phyloP scores from a whole-genome alignment of 2,797 vertebrate species.

The Microtus agrestis region DNA sequence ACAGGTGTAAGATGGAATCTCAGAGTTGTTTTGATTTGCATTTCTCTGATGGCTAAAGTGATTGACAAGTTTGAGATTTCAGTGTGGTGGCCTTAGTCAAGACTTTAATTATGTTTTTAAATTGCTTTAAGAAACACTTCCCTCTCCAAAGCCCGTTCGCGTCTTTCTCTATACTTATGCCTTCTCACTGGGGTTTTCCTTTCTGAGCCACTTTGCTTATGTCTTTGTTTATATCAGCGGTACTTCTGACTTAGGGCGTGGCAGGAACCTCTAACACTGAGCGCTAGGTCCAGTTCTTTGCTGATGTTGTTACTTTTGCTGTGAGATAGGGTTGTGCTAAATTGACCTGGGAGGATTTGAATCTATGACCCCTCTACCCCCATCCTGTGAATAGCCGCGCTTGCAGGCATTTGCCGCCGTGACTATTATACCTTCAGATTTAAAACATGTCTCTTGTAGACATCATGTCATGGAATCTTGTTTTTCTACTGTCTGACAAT shows the following conservation, averaged over 20 bases:
- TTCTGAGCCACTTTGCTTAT: not conserved
- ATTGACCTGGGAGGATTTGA: not conserved
- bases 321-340: not conserved
- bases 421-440: not conserved
- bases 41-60: not conserved
- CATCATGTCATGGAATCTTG: not conserved
- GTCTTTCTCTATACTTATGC: not conserved
- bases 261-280: not conserved
- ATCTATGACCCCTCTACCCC: not conserved
- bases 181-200: not conserved
- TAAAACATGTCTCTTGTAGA: not conserved
- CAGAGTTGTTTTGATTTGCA: too few species aligned
- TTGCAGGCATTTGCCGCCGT: not conserved
- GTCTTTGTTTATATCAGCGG: not conserved
- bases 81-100: not conserved
- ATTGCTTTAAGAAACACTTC: not conserved
- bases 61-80: not conserved
- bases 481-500: not conserved
- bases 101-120: not conserved
- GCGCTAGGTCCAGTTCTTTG: not conserved
- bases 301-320: too few species aligned
- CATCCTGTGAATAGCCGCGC: not conserved
- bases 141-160: not conserved
- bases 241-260: not conserved
- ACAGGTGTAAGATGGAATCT: too few species aligned